Conservation (phyloP, 2,888 invertebrate genomes). For the Lithophane socia region DNA sequence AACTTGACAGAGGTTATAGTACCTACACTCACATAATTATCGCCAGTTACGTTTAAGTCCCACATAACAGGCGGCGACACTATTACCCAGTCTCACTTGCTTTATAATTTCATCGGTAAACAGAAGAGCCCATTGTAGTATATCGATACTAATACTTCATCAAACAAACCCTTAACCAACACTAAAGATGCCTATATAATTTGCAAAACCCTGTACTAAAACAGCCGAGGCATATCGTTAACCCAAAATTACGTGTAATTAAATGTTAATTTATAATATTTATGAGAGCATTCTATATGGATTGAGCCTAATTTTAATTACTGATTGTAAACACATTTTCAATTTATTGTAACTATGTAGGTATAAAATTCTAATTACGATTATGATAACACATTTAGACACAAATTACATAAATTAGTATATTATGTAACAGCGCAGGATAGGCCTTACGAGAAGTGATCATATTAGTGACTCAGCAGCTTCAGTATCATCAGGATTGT, state of each 20-base stretch:
- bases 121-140: not conserved
- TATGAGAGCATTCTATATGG: conserved; percentile 27
- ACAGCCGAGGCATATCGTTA: conserved; percentile 1
- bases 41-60: no score
- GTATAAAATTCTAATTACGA: conserved; percentile 9
- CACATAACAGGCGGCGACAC: no score
- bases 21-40: no score
- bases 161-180: no score
- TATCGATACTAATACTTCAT: not conserved
- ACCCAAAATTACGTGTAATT: conserved; percentile 41
- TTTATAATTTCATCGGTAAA: not conserved
- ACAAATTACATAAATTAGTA: not conserved
- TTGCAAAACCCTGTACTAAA: conserved; percentile 12
- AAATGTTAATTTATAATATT: conserved; percentile 49
- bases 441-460: no score
- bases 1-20: not conserved
- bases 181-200: not conserved
- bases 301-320: conserved; percentile 52
- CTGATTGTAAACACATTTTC: conserved; percentile 29
- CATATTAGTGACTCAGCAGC: no score
- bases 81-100: not conserved
- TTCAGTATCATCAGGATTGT: no score
- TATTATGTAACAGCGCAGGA: no score
- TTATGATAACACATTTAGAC: not conserved
- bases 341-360: conserved; percentile 29